Base-by-base conservation (phyloP, 2,888 invertebrate genomes). In the Cephalotes varians region DNA sequence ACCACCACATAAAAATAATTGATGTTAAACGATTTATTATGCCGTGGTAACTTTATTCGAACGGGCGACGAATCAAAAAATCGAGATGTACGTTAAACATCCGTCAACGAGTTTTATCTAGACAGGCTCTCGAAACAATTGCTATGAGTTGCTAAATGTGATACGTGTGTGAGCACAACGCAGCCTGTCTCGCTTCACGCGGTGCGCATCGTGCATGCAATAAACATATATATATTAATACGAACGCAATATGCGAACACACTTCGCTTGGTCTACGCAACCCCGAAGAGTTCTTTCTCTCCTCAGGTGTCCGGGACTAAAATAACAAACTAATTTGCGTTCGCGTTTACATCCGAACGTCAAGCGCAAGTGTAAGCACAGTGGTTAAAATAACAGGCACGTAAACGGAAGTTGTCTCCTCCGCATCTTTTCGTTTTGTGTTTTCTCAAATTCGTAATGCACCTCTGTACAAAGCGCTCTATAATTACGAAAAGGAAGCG, bases 261-360 rank as follows among this genome's bases (percentile, higher is more conserved):
- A 71, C 31, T 49, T 65, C 25, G 25, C 54, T 44, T 40, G 49
- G n/a, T 65, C 65, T 7, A 51, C 74, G 67, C 65, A 15, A 65
- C 28, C 49, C 67, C n/a, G 67, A 25, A 15, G 51, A 65, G 25
- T 65, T 28, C n/a, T 69, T 12, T 77, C 34, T 37, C 73, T 28
- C 73, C 31, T 76, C 37, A 77, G 77, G 54, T 69, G 73, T 77
- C 72, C 10, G 71, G 25, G 37, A 44, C 44, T 77, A 34, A 72
- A 34, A 77, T 72, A 77, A 77, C 71, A 71, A 77, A 77, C 77
- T 71, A 77, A 77, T 77, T 71, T 72, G 40, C 56, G 54, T 56
- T 54, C 54, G 12, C 54, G 77, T 71, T 77, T 77, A 77, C 44
- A 72, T 49, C 21, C 40, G 21, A 47, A 73, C 60, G 77, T 77